phyloP scores from a whole-genome alignment of 2,797 vertebrate genomes.

The Thunnus albacares region DNA sequence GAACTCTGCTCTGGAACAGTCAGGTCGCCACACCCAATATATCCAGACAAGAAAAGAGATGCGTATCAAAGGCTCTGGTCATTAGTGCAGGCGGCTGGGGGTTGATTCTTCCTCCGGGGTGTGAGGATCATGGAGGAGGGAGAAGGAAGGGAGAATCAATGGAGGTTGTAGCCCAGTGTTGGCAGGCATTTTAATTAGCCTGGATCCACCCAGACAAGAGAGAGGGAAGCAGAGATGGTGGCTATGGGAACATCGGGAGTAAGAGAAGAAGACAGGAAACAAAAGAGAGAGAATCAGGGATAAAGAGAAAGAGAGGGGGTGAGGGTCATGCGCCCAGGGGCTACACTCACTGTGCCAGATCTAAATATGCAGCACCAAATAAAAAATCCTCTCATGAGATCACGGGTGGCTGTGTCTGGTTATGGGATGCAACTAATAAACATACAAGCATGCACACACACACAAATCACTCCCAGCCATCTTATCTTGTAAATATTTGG shows the following conservation, averaged over 20 bases:
- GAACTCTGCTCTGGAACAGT: constrained; percentile 37
- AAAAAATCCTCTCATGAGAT: constrained; percentile 77
- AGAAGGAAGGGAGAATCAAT: constrained; percentile 52
- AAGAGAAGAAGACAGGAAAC: constrained; percentile 59
- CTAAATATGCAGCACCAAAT: constrained; percentile 77
- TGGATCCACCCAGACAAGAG: constrained; percentile 55
- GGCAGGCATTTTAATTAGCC: constrained; percentile 80
- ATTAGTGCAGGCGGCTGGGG: constrained; percentile 62
- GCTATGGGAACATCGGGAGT: constrained; percentile 68
- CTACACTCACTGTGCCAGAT: constrained; percentile 66
- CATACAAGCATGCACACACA: constrained; percentile 35
- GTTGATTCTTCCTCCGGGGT: constrained; percentile 47
- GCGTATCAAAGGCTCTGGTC: constrained; percentile 70
- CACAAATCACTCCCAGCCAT: constrained; percentile 66
- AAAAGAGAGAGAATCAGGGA: constrained; percentile 62
- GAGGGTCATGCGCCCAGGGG: constrained; percentile 60
- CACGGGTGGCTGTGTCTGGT: constrained; percentile 56
- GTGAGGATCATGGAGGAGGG: constrained; percentile 43
- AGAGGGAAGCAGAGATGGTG: constrained; percentile 42
- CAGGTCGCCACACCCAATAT: constrained; percentile 55
- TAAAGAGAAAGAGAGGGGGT: constrained; percentile 27
- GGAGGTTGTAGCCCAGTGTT: constrained; percentile 46
- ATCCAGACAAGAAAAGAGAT: constrained; percentile 54
- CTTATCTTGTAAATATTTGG: constrained; percentile 76
- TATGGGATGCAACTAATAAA: constrained; percentile 57